Conservation (phyloP, 2,113 vertebrate species). For the Sinocyclocheilus maitianheensis region DNA sequence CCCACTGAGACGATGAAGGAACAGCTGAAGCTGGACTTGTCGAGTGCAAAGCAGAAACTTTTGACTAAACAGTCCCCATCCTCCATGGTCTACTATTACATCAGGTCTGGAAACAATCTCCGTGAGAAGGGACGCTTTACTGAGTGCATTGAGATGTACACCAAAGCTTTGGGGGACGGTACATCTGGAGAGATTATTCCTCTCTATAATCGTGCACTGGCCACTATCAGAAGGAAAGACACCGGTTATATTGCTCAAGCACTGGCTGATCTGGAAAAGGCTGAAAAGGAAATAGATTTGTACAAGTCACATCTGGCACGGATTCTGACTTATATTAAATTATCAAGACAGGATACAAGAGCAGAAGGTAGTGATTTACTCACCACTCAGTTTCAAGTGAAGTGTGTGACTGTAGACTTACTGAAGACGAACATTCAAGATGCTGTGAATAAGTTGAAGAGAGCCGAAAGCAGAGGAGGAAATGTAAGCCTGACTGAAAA, state of each 20-base stretch:
- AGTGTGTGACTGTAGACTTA: too few species aligned
- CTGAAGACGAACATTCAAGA: too few species aligned
- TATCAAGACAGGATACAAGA: neutral
- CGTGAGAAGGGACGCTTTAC: neutral
- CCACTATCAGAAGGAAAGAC: conserved; percentile 3
- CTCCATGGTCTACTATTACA: conserved; percentile 51
- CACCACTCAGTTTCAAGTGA: too few species aligned
- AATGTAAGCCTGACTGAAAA: too few species aligned
- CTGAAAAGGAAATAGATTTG: conserved; percentile 48
- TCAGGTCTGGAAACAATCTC: conserved; percentile 48
- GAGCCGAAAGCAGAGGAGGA: too few species aligned
- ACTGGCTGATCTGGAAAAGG: conserved; percentile 22
- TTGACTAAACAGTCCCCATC: conserved; percentile 28
- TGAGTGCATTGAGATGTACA: too few species aligned
- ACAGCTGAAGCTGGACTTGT: conserved; percentile 24
- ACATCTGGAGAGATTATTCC: conserved; percentile 62
- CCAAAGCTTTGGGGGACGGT: neutral
- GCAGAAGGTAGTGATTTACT: too few species aligned
- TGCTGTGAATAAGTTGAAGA: too few species aligned
- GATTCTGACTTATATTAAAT: neutral
- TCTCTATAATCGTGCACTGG: conserved; percentile 59
- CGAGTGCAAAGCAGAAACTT: conserved; percentile 31
- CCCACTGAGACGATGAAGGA: neutral
- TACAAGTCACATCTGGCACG: neutral
- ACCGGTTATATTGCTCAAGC: neutral